phyloP scores from a whole-genome alignment of 2,888 invertebrate species.

The Leptopilina myrica region DNA sequence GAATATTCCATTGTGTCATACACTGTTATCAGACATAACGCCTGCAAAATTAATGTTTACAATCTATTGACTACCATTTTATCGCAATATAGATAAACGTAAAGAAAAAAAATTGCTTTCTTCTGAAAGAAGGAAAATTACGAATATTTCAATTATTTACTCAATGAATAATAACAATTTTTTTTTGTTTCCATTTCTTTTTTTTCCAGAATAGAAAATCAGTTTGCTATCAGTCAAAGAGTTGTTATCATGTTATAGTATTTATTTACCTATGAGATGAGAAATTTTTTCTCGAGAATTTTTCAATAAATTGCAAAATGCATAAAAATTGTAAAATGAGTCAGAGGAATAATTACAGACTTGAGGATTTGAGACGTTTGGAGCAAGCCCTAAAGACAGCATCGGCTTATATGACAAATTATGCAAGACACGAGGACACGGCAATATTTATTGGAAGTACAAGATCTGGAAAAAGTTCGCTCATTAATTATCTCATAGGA shows the following conservation, averaged over 20 bases:
- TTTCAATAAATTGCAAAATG: background rate
- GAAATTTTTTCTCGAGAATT: no score
- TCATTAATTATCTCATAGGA: conserved; percentile 10
- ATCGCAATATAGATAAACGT: background rate
- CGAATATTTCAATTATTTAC: background rate
- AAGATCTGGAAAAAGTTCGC: conserved; percentile 16
- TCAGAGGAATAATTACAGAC: background rate
- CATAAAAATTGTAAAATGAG: background rate
- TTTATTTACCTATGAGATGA: no score
- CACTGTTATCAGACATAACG: background rate
- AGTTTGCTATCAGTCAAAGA: no score
- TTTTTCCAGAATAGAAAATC: background rate
- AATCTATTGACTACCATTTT: conserved; percentile 1
- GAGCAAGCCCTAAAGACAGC: background rate
- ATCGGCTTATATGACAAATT: background rate
- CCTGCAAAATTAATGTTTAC: background rate
- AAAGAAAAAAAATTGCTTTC: background rate
- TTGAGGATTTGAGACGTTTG: conserved; percentile 23
- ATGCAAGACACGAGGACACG: background rate
- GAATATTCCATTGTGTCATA: background rate
- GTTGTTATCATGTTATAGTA: no score
- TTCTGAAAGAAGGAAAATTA: background rate
- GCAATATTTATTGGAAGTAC: conserved; percentile 6
- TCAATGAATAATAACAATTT: background rate
- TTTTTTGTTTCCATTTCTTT: background rate